Evolutionary conservation across 2,797 vertebrate species (phyloP).

Genomic region (Microcaecilia unicolor): DNA sequence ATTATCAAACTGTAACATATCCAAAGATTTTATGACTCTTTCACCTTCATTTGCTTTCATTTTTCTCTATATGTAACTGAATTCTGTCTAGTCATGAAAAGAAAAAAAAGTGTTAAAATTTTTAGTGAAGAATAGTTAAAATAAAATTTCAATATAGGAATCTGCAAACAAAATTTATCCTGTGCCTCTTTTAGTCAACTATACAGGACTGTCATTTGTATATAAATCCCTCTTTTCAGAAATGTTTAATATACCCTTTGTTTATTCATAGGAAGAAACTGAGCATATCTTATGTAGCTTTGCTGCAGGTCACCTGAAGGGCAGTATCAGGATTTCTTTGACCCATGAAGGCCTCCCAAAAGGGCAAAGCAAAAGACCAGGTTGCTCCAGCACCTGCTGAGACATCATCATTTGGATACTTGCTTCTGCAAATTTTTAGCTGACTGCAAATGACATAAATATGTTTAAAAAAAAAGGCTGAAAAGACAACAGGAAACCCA

Average conservation of each 20-base stretch:
- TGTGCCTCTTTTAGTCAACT: constrained; percentile 52
- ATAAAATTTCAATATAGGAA: constrained; percentile 50
- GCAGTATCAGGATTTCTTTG: constrained; percentile 75
- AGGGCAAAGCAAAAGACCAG: constrained; percentile 75
- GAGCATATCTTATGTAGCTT: constrained; percentile 76
- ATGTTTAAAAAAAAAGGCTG: constrained; percentile 37
- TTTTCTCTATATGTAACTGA: constrained; percentile 15
- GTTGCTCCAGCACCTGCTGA: constrained; percentile 95
- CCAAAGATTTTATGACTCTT: too few species aligned
- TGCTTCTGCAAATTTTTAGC: constrained; percentile 63
- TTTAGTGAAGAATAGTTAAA: constrained; percentile 33
- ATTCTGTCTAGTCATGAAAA: constrained; percentile 25
- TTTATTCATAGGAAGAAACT: constrained; percentile 72
- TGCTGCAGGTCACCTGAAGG: constrained; percentile 81
- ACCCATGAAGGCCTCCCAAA: constrained; percentile 72
- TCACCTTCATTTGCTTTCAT: too few species aligned
- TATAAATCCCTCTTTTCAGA: constrained; percentile 49
- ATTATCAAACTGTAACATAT: too few species aligned
- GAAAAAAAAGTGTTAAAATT: constrained; percentile 43
- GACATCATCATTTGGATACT: constrained; percentile 82
- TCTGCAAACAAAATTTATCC: too few species aligned
- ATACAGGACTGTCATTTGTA: constrained; percentile 28
- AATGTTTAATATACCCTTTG: constrained; percentile 56
- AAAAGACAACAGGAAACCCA: constrained; percentile 46
- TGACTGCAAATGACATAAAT: constrained; percentile 56